Conservation (phyloP, 2,797 vertebrate genomes). For the Pangasius djambal region DNA sequence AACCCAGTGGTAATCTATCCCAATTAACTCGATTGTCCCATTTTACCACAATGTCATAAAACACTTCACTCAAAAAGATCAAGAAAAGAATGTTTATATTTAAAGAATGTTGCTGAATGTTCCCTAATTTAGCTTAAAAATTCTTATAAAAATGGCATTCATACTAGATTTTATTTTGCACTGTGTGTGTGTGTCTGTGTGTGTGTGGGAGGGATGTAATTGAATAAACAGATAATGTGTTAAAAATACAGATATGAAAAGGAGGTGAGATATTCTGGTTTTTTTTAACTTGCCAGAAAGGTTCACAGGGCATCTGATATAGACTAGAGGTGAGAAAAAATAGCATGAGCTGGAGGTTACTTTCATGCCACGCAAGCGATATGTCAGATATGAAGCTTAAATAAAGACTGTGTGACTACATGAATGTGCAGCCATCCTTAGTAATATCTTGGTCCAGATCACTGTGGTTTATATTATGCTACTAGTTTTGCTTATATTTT, state of each 20-base stretch:
- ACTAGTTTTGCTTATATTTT: not conserved
- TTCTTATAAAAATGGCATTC: not conserved
- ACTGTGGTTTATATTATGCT: not conserved
- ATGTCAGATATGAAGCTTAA: not conserved
- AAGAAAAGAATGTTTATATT: not conserved
- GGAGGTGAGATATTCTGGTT: not conserved
- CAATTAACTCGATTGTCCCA: conserved; percentile 43
- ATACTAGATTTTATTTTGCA: not conserved
- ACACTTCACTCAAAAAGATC: conserved; percentile 13
- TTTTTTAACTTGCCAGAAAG: not conserved
- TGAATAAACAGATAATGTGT: not conserved
- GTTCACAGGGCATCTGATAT: not conserved
- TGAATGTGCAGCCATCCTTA: not conserved
- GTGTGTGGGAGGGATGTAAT: not conserved
- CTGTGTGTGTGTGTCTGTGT: not conserved
- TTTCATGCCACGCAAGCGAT: not conserved
- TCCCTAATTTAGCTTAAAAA: not conserved
- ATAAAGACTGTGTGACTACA: not conserved
- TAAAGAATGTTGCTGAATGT: not conserved
- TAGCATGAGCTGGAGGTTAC: not conserved
- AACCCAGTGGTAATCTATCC: conserved; percentile 24
- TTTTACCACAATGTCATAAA: conserved; percentile 17
- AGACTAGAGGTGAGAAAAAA: not conserved
- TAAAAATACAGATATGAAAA: not conserved
- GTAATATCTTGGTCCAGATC: not conserved